These are phyloP conservation scores for Apoda limacodes DNA, from an alignment of 2,888 invertebrate genomes.

Conservation along the genomic window DNA sequence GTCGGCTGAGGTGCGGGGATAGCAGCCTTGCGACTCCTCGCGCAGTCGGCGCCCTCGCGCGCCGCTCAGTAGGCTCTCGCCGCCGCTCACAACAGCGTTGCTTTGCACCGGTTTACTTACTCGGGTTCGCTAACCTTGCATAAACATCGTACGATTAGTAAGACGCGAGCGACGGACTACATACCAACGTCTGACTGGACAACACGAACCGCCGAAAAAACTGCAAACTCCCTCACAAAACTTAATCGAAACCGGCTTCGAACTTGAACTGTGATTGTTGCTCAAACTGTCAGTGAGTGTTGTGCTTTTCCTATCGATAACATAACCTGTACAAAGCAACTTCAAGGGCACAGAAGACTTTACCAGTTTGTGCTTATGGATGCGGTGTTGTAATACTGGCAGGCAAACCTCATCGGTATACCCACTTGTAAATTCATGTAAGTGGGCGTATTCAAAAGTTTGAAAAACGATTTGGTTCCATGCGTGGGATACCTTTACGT, in stretches of 20 bases:
- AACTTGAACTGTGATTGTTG: slow-evolving; percentile 64
- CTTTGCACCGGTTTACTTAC: slow-evolving; percentile 30
- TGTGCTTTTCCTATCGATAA: slow-evolving; percentile 63
- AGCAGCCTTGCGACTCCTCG: slow-evolving; percentile 34
- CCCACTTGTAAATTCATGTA: slow-evolving; percentile 43
- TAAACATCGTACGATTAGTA: slow-evolving; percentile 36
- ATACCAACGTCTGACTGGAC: slow-evolving; percentile 24
- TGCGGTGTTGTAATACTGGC: slow-evolving; percentile 40
- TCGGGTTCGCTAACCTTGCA: slow-evolving; percentile 38
- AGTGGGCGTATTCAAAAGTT: slow-evolving; percentile 69
- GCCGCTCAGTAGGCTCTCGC: slow-evolving; percentile 49
- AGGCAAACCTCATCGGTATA: slow-evolving; percentile 33
- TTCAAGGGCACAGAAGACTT: slow-evolving; percentile 58
- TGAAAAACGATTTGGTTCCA: slow-evolving; percentile 67
- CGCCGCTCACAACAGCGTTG: slow-evolving; percentile 38
- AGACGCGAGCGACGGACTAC: slow-evolving; percentile 27
- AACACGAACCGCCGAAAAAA: too few relatives aligned
- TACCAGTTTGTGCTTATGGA: slow-evolving; percentile 44
- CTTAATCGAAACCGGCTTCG: slow-evolving; percentile 38
- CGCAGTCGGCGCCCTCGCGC: slow-evolving; percentile 43
- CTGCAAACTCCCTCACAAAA: too few relatives aligned
- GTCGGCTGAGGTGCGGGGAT: slow-evolving; percentile 29
- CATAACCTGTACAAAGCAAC: slow-evolving; percentile 67
- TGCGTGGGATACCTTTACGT: slow-evolving; percentile 69
- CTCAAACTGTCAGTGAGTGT: slow-evolving; percentile 64